These are phyloP conservation scores for Acanthococcus lagerstroemiae DNA, from an alignment of 2,888 invertebrate genomes.

Conservation along the genomic window DNA sequence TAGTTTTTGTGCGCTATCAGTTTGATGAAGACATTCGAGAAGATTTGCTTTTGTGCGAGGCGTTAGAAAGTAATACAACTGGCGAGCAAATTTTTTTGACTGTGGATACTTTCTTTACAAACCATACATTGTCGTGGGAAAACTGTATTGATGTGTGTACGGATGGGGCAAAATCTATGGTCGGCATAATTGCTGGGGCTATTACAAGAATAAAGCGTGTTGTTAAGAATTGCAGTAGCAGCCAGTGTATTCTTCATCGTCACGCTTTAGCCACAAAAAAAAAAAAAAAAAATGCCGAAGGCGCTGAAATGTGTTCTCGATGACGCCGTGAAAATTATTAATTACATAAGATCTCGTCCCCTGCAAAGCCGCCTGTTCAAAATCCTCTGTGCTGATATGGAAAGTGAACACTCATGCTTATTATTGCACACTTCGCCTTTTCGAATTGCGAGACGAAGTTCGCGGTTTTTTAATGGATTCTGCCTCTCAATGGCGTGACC, in stretches of 20 bases:
- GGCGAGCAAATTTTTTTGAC: conserved; percentile 12
- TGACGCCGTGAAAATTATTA: conserved; percentile 32
- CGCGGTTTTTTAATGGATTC: conserved; percentile 7
- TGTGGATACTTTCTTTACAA: conserved; percentile 17
- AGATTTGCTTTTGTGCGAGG: conserved; percentile 17
- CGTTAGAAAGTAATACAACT: conserved; percentile 17
- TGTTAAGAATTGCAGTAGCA: conserved; percentile 17
- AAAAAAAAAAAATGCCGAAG: conserved; percentile 15
- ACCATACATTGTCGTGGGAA: conserved; percentile 7
- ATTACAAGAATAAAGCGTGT: conserved; percentile 22
- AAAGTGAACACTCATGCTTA: conserved; percentile 28
- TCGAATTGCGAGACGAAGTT: conserved; percentile 32
- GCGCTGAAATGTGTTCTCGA: conserved; percentile 21
- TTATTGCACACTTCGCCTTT: conserved; percentile 31
- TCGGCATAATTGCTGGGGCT: conserved; percentile 14
- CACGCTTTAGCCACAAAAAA: conserved; percentile 21
- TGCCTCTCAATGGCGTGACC: conserved; percentile 15
- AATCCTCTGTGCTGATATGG: conserved; percentile 34
- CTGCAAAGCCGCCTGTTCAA: conserved; percentile 33
- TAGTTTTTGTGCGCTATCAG: neutral
- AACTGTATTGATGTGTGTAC: conserved; percentile 20
- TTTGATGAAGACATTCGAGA: conserved; percentile 3
- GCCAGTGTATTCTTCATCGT: conserved; percentile 21
- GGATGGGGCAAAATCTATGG: conserved; percentile 21
- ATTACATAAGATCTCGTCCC: conserved; percentile 35